Conservation (phyloP, 2,797 vertebrate genomes). For the Sebastes flavidus region DNA sequence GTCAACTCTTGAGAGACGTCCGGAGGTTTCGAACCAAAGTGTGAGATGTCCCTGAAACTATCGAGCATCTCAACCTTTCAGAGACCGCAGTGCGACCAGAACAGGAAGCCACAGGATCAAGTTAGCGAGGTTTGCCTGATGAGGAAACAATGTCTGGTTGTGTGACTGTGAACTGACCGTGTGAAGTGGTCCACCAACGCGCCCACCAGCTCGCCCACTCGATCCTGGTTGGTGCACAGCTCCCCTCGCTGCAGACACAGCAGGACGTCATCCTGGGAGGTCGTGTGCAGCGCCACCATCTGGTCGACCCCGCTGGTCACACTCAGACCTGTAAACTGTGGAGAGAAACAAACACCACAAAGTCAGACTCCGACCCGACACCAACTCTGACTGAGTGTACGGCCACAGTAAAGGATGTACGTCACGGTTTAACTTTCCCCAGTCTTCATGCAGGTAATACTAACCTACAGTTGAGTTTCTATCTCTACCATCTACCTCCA, state of each 20-base stretch:
- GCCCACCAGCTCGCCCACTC: conserved; percentile 90
- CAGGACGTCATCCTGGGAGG: conserved; percentile 82
- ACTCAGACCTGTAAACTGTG: conserved; percentile 88
- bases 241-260: conserved; percentile 85
- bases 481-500: too few relatives aligned
- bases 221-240: conserved; percentile 81
- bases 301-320: conserved; percentile 88
- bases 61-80: background rate
- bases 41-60: background rate
- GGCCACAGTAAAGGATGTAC: background rate
- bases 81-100: background rate
- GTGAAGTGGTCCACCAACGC: conserved; percentile 84
- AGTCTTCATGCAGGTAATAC: background rate
- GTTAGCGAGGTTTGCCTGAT: background rate
- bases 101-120: background rate
- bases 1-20: background rate
- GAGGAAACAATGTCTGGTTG: background rate
- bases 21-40: background rate
- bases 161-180: conserved; percentile 68
- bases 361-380: background rate
- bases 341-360: background rate
- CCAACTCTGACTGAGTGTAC: background rate
- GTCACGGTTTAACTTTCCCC: background rate
- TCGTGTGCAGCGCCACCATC: conserved; percentile 89
- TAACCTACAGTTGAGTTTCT: too few relatives aligned